A percentile compares a stretch with the other conserved stretches of the same genome.
phyloP scores from a whole-genome alignment of 2,113 vertebrate species.

The Heterotilapia buettikoferi region DNA sequence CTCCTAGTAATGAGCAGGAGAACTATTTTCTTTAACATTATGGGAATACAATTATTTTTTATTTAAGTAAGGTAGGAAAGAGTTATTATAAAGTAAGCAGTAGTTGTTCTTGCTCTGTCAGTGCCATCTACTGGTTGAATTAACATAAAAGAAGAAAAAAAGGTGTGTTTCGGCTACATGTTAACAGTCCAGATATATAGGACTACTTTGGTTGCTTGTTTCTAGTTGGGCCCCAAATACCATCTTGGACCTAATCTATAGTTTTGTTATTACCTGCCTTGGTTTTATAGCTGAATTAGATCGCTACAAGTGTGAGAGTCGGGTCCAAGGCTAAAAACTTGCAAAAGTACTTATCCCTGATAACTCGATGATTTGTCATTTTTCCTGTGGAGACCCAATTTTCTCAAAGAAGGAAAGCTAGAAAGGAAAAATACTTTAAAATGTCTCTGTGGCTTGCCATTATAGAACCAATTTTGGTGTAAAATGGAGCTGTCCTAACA shows the following conservation, averaged over 20 bases:
- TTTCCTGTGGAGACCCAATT: conserved; percentile 2
- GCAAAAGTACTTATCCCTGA: neutral
- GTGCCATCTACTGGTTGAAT: conserved; percentile 64
- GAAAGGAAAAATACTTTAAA: conserved; percentile 19
- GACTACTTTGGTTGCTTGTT: neutral
- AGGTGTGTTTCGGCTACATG: neutral
- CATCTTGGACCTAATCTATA: neutral
- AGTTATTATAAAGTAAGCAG: neutral
- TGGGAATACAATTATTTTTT: neutral
- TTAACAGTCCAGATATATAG: neutral
- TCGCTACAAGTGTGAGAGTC: neutral
- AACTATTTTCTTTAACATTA: neutral
- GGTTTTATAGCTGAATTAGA: neutral
- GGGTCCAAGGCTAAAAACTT: conserved; percentile 1
- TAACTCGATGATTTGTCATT: conserved; percentile 23
- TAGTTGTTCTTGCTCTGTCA: conserved; percentile 40
- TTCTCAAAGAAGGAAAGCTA: neutral
- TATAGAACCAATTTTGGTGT: conserved; percentile 36
- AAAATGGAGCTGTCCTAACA: conserved; percentile 43
- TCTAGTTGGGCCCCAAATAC: neutral
- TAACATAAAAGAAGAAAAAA: neutral
- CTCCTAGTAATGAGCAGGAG: neutral
- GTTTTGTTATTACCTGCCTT: neutral
- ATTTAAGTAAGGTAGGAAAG: neutral
- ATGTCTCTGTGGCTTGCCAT: neutral